Percentiles rank a stretch among this genome's conserved stretches.
These are phyloP conservation scores for Motacilla tschutschensis DNA, from an alignment of 2,113 vertebrate species.

Conservation along the genomic window DNA sequence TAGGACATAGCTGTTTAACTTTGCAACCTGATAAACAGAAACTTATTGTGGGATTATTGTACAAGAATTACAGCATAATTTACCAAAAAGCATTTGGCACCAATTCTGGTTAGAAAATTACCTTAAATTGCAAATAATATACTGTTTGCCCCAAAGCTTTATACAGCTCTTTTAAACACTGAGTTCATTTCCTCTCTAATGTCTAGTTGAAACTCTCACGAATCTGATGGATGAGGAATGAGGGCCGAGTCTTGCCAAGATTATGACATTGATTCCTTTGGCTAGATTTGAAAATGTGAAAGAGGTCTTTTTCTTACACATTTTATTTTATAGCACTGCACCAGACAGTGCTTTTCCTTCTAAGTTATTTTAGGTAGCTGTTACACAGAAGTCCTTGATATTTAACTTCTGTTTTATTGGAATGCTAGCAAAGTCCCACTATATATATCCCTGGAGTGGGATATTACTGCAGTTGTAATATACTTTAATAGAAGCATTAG, in stretches of 20 bases:
- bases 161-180: background rate
- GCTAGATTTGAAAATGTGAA: slow-evolving; percentile 20
- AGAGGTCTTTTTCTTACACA: background rate
- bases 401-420: slow-evolving; percentile 18
- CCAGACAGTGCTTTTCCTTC: slow-evolving; percentile 1
- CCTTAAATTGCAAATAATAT: background rate
- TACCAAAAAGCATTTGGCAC: background rate
- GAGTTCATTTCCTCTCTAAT: background rate
- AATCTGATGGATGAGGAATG: background rate
- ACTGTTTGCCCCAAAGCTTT: background rate
- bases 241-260: background rate
- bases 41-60: background rate
- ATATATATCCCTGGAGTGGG: background rate
- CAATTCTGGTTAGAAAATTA: background rate
- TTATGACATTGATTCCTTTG: background rate
- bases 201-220: background rate
- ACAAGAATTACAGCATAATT: background rate
- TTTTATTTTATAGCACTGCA: background rate
- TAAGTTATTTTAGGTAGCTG: slow-evolving; percentile 21
- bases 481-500: background rate
- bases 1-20: background rate
- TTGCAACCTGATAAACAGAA: background rate
- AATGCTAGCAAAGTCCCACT: slow-evolving; percentile 28
- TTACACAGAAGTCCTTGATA: background rate
- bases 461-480: background rate